Evolutionary conservation across 1,140 invertebrate genomes (phyloP).

Genomic region (Atopsyche davidsoni): DNA sequence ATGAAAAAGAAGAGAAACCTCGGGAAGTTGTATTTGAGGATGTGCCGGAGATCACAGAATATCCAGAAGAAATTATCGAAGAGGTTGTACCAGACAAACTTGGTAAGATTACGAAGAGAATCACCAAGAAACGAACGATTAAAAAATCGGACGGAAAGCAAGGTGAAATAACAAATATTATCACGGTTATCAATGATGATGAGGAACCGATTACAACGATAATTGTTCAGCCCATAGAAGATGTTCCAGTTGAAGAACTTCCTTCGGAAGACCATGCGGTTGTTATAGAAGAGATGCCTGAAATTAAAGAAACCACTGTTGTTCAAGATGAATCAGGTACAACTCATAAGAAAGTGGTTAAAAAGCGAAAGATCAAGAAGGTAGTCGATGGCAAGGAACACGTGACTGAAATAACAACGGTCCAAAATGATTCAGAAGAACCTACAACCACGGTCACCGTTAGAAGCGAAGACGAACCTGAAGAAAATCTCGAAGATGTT

Average conservation of each 20-base stretch:
- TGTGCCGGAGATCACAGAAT: neutral
- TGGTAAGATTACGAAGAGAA: too few relatives aligned
- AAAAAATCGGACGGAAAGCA: too few relatives aligned
- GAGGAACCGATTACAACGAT: too few relatives aligned
- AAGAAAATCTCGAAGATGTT: constrained; percentile 8
- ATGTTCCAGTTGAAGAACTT: too few relatives aligned
- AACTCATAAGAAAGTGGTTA: constrained; percentile 30
- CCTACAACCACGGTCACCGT: constrained; percentile 16
- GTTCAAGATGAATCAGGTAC: constrained; percentile 27
- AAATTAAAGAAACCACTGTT: too few relatives aligned
- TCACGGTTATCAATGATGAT: too few relatives aligned
- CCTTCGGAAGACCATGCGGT: too few relatives aligned
- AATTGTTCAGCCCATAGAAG: too few relatives aligned
- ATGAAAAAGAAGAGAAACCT: too few relatives aligned
- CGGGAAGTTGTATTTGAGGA: constrained; percentile 21
- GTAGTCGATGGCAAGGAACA: constrained; percentile 30
- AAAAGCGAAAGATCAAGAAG: constrained; percentile 37
- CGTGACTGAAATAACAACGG: constrained; percentile 33
- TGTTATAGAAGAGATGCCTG: too few relatives aligned
- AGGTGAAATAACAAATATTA: too few relatives aligned
- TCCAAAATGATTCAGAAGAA: constrained; percentile 27
- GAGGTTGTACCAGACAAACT: neutral
- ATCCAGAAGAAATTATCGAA: constrained; percentile 7
- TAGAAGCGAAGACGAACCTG: neutral
- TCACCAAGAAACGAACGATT: too few relatives aligned